A percentile compares a stretch with the other conserved stretches of the same genome.
phyloP scores from a whole-genome alignment of 1,140 invertebrate species.

The Bombus breviceps region DNA sequence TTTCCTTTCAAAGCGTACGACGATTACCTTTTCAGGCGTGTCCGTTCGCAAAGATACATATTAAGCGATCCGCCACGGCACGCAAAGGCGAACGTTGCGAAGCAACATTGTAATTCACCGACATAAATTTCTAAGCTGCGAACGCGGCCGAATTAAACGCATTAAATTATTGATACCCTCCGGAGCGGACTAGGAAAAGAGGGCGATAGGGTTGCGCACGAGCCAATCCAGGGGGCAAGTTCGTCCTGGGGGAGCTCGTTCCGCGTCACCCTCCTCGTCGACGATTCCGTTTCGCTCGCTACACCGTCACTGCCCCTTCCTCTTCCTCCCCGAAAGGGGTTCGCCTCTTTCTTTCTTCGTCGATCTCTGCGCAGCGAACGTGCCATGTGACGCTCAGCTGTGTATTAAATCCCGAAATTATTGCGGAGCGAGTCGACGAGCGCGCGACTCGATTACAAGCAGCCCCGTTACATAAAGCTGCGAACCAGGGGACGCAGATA shows the following conservation, averaged over 20 bases:
- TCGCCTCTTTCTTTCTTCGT: constrained; percentile 35
- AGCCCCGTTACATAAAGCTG: constrained; percentile 39
- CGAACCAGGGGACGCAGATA: not conserved
- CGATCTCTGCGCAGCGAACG: constrained; percentile 46
- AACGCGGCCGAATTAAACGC: constrained; percentile 68
- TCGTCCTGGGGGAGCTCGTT: constrained; percentile 70
- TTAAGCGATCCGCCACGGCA: not conserved
- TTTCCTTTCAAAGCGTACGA: too few species aligned
- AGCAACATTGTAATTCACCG: not conserved
- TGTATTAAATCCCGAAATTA: constrained; percentile 78
- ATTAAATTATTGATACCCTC: constrained; percentile 77
- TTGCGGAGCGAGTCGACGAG: constrained; percentile 36
- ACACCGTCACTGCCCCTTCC: not conserved
- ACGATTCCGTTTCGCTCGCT: constrained; percentile 36
- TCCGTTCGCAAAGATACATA: not conserved
- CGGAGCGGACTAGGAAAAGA: constrained; percentile 19
- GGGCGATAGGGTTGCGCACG: constrained; percentile 63
- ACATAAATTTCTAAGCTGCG: not conserved
- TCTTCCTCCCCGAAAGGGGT: not conserved
- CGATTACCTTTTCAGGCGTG: not conserved
- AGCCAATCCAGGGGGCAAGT: constrained; percentile 70
- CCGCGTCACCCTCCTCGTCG: constrained; percentile 38
- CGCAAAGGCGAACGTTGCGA: not conserved
- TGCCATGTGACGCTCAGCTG: constrained; percentile 77
- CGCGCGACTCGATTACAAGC: constrained; percentile 44